These are phyloP conservation scores for Novumbra hubbsi DNA, from an alignment of 2,797 vertebrate species.

Conservation along the genomic window DNA sequence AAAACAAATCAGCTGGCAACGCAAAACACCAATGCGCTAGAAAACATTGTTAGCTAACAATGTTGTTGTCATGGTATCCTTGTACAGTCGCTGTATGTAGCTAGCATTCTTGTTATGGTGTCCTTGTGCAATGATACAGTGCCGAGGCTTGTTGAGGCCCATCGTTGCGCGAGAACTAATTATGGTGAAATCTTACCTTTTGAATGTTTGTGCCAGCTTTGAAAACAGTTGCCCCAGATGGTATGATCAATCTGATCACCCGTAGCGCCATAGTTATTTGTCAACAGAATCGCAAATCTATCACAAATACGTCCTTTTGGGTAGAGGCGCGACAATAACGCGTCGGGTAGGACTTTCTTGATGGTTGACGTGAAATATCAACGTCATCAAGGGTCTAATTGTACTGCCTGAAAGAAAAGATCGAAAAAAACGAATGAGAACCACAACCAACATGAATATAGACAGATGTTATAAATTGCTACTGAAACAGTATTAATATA, in stretches of 20 bases:
- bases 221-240: conserved; percentile 42
- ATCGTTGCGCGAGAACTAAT: accelerated
- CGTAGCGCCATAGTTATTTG: conserved; percentile 63
- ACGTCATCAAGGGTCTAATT: conserved; percentile 27
- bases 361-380: conserved; percentile 23
- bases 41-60: background rate
- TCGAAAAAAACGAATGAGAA: background rate
- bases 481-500: no score
- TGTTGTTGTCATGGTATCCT: no score
- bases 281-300: conserved; percentile 43
- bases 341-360: conserved; percentile 39
- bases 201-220: conserved; percentile 32
- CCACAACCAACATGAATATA: background rate
- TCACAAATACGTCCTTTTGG: conserved; percentile 30
- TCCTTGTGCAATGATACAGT: conserved; percentile 6
- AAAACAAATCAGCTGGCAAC: background rate
- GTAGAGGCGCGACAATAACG: conserved; percentile 12
- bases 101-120: background rate
- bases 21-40: background rate
- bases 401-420: conserved; percentile 3
- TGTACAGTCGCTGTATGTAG: no score
- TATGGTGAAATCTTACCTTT: conserved; percentile 51
- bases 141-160: conserved; percentile 35
- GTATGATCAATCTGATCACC: conserved; percentile 55
- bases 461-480: no score